A percentile compares a stretch with the other conserved stretches of the same genome.
Evolutionary conservation across 2,797 vertebrate genomes (phyloP).

Genomic region (Holocentrus rufus): DNA sequence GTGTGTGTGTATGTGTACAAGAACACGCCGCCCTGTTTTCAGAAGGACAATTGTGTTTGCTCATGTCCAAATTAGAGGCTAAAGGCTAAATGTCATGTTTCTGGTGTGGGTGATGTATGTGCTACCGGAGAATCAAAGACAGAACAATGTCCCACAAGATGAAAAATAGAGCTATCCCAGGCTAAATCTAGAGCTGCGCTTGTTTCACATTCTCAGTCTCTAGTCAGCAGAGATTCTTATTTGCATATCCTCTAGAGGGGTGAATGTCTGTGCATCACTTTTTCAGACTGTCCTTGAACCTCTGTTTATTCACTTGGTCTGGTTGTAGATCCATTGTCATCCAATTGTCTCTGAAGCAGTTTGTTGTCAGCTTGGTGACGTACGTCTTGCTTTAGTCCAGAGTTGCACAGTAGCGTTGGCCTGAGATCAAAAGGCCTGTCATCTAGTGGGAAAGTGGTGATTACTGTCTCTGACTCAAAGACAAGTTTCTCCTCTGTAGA

Average conservation of each 20-base stretch:
- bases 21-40: slow-evolving; percentile 6
- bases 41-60: slow-evolving; percentile 6
- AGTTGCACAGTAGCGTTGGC: slow-evolving; percentile 13
- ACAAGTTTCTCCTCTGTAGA: slow-evolving; percentile 2
- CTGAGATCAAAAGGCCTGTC: slow-evolving; percentile 35
- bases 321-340: slow-evolving; percentile 13
- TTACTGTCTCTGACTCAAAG: slow-evolving; percentile 8
- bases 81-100: slow-evolving; percentile 15
- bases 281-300: background rate
- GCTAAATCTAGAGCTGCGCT: slow-evolving; percentile 3
- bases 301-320: slow-evolving; percentile 7
- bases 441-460: slow-evolving; percentile 11
- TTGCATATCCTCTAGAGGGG: slow-evolving; percentile 20
- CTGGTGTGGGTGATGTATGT: slow-evolving; percentile 6
- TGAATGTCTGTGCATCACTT: background rate
- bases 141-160: background rate
- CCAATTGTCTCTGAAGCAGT: slow-evolving; percentile 24
- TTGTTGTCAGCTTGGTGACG: slow-evolving; percentile 21
- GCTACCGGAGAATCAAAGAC: slow-evolving; percentile 10
- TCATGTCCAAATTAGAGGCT: slow-evolving; percentile 36
- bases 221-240: background rate
- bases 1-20: slow-evolving; percentile 9
- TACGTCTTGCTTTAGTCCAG: slow-evolving; percentile 1
- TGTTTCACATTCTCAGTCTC: slow-evolving; percentile 9
- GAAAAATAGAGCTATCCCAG: background rate